Evolutionary conservation across 1,140 invertebrate genomes (phyloP).

Genomic region (Homalodisca vitripennis): DNA sequence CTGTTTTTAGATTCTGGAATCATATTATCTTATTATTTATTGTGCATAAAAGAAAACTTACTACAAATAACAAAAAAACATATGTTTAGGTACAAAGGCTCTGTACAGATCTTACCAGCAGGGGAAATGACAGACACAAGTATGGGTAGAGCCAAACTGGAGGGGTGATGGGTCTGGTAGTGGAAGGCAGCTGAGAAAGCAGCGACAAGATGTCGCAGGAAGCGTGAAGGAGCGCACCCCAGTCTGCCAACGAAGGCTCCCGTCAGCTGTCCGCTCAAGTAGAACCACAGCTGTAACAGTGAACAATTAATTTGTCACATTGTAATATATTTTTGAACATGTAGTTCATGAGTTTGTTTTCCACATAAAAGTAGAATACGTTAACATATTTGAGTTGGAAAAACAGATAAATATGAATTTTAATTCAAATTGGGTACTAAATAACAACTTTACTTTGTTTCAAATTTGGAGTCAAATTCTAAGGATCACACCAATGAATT

Average conservation of each 20-base stretch:
- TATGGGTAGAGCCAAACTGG: not conserved
- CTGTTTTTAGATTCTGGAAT: no score
- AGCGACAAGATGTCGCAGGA: not conserved
- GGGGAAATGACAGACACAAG: not conserved
- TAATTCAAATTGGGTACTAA: not conserved
- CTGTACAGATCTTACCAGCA: no score
- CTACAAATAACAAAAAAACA: no score
- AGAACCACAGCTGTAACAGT: not conserved
- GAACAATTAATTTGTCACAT: not conserved
- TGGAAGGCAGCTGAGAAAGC: conserved; percentile 1
- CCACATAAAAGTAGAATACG: no score
- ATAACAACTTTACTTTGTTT: not conserved
- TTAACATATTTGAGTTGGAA: not conserved
- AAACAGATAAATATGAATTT: not conserved
- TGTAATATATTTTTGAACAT: not conserved
- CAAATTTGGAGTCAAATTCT: not conserved
- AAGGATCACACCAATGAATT: no score
- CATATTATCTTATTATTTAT: no score
- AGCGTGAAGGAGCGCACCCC: not conserved
- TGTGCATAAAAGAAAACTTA: no score
- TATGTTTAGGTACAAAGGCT: no score
- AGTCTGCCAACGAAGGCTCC: not conserved
- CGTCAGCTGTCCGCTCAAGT: not conserved
- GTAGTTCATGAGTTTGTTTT: not conserved
- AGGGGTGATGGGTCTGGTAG: not conserved